Base-by-base conservation (phyloP, 2,113 vertebrate genomes). In the Acanthisitta chloris region DNA sequence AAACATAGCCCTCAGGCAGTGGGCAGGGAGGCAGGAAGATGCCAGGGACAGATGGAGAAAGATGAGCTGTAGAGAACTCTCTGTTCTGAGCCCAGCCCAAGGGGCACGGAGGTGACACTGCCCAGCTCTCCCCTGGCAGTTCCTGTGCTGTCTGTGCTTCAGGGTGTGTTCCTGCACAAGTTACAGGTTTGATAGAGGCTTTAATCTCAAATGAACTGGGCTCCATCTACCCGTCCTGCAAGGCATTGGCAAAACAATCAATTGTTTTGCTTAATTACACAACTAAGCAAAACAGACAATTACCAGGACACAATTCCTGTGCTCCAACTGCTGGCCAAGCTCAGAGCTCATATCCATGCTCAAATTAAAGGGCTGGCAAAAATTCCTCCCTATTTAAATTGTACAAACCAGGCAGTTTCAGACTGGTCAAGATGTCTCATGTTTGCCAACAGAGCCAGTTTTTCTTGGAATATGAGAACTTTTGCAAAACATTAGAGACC, bases 81-180 rank as follows among this genome's bases (percentile, higher is more conserved):
- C 17, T 38, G 48, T 11, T 66, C 20, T 11, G 24, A 67, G 62
- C 11, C 17, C 0, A 0, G 54, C 45, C 49, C 20, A 20, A 29
- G 7, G 6, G 17, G 12, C 31, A 61, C 0, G 0, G 77, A 49
- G 34, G 29, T 0, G 0, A 42, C 4, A 34, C 3, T 46, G 51
- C 48, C 69, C 28, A 46, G 29, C 55, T 46, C 42, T 52, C 4
- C 52, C 54, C 10, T 1, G 0, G 43, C 38, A 58, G n/a, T 5
- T 81, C 59, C 74, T 31, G 51, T 23, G 36, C 54, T 73, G 5
- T 34, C 66, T 58, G 3, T 16, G 31, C 54, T 85, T 40, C 51
- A 42, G n/a, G 48, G 79, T 36, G 13, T 62, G 81, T 34, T 89
- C 62, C 78, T 54, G 20, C 9, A 19, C 24, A 42, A 31, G 8